phyloP scores from a whole-genome alignment of 2,113 vertebrate species.

The Pseudois nayaur region DNA sequence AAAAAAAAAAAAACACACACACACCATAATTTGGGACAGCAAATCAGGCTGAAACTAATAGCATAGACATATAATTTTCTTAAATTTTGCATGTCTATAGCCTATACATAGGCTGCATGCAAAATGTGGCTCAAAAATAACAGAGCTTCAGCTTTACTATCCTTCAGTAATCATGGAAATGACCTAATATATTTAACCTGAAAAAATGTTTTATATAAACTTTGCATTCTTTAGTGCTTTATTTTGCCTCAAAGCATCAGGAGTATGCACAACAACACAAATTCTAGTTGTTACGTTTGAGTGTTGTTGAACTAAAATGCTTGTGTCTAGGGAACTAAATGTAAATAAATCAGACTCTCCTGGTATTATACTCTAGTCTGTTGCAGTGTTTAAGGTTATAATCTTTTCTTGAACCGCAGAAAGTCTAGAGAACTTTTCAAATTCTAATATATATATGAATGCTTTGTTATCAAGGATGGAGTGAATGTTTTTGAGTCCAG shows the following conservation, averaged over 20 bases:
- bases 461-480: neutral
- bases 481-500: neutral
- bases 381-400: neutral
- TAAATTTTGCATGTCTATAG: neutral
- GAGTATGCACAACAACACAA: neutral
- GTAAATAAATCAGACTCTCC: neutral
- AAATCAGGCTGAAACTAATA: constrained; percentile 31
- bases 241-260: neutral
- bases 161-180: neutral
- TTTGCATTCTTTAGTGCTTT: neutral
- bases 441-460: neutral
- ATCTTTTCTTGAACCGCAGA: neutral
- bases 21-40: neutral
- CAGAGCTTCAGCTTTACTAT: neutral
- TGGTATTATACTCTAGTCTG: neutral
- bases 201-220: neutral
- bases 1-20: neutral
- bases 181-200: neutral
- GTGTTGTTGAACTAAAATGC: neutral
- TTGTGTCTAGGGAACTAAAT: neutral
- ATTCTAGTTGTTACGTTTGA: neutral
- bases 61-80: neutral
- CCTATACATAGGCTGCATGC: neutral
- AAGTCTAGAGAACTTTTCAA: neutral
- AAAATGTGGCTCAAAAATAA: neutral